Evolutionary conservation across 2,797 vertebrate genomes (phyloP), one percentile per base, ranked within the genome.

Genomic region (Microhierax caerulescens): DNA sequence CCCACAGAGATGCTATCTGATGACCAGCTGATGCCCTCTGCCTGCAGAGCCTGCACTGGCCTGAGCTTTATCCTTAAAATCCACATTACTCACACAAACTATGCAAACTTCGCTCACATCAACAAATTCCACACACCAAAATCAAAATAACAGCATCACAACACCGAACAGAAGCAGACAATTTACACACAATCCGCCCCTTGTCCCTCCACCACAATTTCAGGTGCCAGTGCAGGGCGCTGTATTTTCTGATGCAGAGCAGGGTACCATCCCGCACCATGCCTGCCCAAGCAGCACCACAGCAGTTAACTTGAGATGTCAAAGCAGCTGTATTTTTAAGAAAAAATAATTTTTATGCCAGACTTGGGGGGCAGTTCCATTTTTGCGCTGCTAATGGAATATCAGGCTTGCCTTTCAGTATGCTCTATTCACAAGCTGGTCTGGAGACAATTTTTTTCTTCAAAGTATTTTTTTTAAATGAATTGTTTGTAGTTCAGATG

Each of bases 401-500:
- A 86, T 95, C 95, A 87, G 94, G 59, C 63, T 90, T 97, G 95
- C 77, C 60, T 97, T 95, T 97, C 50, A 60, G 91, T 80, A 28
- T 93, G 81, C 79, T 96, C 95, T 97, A 90, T 95, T 97, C 95
- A 93, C 70, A 95, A 90, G 45, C 93, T 93, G 79, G 69, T 95
- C 90, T 97, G 94, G 90, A 97, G 95, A 95, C 82, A 96, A 83
- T 95, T 95, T 96, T 86, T 86, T 95, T 54, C 93, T 95, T 97
- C 88, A 93, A 95, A 96, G 75, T 91, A 54, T 50, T 95, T 85
- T 92, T 90, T 82, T 76, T 86, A 72, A 95, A 86, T 88, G 7
- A 88, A 79, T 96, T 93, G 47, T 94, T 96, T 96, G 92, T 96
- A 94, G 77, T 95, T 96, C 79, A 7, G n/a, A 79, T 93, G 73